Base-by-base conservation (phyloP, 1,140 invertebrate genomes). In the Drosophila biarmipes region DNA sequence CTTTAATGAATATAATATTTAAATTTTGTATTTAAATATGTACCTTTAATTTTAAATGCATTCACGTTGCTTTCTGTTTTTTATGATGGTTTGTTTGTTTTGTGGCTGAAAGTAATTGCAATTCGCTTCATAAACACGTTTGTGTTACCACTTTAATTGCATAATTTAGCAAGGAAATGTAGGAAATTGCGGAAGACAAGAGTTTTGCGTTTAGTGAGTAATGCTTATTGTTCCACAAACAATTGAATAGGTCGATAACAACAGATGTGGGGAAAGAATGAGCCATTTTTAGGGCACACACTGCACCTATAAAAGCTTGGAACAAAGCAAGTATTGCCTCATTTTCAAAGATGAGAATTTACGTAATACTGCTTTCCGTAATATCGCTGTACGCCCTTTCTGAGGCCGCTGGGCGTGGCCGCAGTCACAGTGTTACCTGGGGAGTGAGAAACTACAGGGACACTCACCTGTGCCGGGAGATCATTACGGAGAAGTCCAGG, bases 401-500 rank as follows among this genome's bases (percentile, higher is more conserved):
- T 34, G 46, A 48, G 17, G 62, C 45, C 0, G 38, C 62, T 6
- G 82, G 68, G 10, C 42, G 21, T 19, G 72, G 80, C n/a, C 35
- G 15, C 2, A 91, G 90, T 51, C 75, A 91, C 17, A 82, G 91
- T 38, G 46, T 91, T 4, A 78, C 84, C 2, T 89, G 87, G 90
- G 90, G 90, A 21, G 49, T 64, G 15, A 85, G 89, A 6, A 34
- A 35, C 34, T 90, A 69, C 17, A 52, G 73, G 45, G 92, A 92
- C 37, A 72, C 48, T 29, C 89, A 90, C 40, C 40, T 92, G 6
- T 56, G 87, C 14, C 78, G 91, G 1, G 80, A 91, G n/a, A 84
- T 92, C n/a, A 67, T 92, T 6, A 73, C 78, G 10, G 91, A 93
- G 48, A 90, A 91, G 24, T 93, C 93, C 0, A 75, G 79, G 1